Evolutionary conservation across 2,888 invertebrate species (phyloP).

Genomic region (Napeogenes inachia): DNA sequence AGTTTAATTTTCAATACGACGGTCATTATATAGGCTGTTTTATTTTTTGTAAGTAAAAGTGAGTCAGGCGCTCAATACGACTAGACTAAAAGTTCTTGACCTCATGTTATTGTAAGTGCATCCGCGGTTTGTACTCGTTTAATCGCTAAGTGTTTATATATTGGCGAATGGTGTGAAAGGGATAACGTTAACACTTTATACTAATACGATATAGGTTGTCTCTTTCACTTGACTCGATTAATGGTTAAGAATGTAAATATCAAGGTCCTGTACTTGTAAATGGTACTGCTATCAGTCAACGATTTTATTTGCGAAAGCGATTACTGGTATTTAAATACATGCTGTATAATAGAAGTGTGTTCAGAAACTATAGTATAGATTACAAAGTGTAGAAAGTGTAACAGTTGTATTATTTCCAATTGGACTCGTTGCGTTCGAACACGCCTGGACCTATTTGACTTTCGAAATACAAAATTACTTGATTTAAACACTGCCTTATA

Average conservation of each 20-base stretch:
- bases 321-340: too few species aligned
- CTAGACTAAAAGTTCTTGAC: constrained; percentile 65
- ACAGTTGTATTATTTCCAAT: constrained; percentile 15
- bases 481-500: too few species aligned
- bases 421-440: constrained; percentile 15
- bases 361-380: constrained; percentile 7
- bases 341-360: too few species aligned
- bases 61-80: constrained; percentile 63
- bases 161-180: too few species aligned
- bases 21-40: constrained; percentile 2
- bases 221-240: too few species aligned
- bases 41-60: constrained; percentile 28
- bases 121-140: constrained; percentile 15
- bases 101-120: constrained; percentile 34
- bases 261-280: too few species aligned
- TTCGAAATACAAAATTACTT: too few species aligned
- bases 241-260: neutral
- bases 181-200: too few species aligned
- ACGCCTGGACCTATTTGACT: neutral
- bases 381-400: constrained; percentile 26
- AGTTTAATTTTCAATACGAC: constrained; percentile 1
- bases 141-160: too few species aligned
- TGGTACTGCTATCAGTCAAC: too few species aligned
- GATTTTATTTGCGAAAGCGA: too few species aligned
- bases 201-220: too few species aligned